These are phyloP conservation scores for Apus apus DNA, from an alignment of 2,113 vertebrate genomes.

Conservation along the genomic window DNA sequence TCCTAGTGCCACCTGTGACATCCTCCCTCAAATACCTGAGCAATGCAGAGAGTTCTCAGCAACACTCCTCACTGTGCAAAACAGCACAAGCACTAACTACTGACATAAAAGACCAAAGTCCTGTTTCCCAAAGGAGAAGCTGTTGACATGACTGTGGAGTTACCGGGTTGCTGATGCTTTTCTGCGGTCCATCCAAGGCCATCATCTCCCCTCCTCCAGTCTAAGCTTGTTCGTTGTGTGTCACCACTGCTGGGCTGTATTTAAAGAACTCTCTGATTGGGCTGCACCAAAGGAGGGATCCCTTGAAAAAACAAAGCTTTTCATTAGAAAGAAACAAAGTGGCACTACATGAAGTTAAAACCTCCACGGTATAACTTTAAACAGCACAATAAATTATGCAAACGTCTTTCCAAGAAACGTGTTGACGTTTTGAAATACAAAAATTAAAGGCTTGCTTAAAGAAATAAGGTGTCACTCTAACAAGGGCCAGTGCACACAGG, in stretches of 20 bases:
- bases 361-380: not conserved
- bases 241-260: not conserved
- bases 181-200: conserved; percentile 47
- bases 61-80: not conserved
- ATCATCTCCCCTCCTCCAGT: conserved; percentile 63
- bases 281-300: not conserved
- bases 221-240: not conserved
- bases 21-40: not conserved
- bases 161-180: conserved; percentile 71
- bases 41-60: not conserved
- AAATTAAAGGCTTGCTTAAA: not conserved
- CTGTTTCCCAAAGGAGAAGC: not conserved
- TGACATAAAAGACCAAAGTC: not conserved
- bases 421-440: not conserved
- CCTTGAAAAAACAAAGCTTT: not conserved
- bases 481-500: not conserved
- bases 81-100: not conserved
- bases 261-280: not conserved
- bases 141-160: not conserved
- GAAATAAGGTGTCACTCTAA: not conserved
- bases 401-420: not conserved
- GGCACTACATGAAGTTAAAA: not conserved
- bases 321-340: not conserved
- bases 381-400: not conserved
- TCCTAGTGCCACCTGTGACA: not conserved